Evolutionary conservation across 2,797 vertebrate genomes (phyloP), one percentile per base, ranked within the genome.

Genomic region (Propithecus deckenii): DNA sequence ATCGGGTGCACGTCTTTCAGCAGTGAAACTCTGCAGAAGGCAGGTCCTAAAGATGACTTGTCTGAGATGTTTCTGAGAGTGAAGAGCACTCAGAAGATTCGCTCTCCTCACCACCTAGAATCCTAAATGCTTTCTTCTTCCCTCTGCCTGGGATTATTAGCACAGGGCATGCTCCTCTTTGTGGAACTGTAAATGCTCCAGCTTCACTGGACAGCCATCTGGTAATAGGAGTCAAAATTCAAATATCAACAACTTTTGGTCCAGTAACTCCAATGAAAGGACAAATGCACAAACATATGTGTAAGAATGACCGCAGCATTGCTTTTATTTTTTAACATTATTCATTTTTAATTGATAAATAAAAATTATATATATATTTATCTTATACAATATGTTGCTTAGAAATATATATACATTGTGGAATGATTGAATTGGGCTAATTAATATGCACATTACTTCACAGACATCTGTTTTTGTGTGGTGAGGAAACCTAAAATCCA

Each of bases 131-230:
- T 8, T 1, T 43, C 46, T 83, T 11, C 8, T 25, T 12, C 43
- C 32, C 4, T 5, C 38, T 41, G 52, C 75, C 63, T 30, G 9
- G 9, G 12, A 35, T 35, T 35, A 78, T 23, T 43, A 80, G 3
- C 46, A n/a, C 1, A n/a, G 8, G 11, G 8, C 3, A 2, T 2
- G 3, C 15, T 46, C 35, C 46, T 50, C 30, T 91, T 46, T 30
- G 4, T 1, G 30, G n/a, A 3, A 8, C 23, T 52, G 0, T 35
- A 1, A 0, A 0, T 25, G 71, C 22, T 32, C 81, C 61, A 52
- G 17, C n/a, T 17, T 80, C 38, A 38, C n/a, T 9, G 11, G 63
- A 57, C 12, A 28, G 25, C 35, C 57, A 18, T 69, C 75, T 85
- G 28, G 28, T 48, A 10, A 1, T 3, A 86, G 5, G 28, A 75